Percentiles rank a stretch among this genome's conserved stretches.
Evolutionary conservation across 2,797 vertebrate species (phyloP).

Genomic region (Alfaro cultratus): DNA sequence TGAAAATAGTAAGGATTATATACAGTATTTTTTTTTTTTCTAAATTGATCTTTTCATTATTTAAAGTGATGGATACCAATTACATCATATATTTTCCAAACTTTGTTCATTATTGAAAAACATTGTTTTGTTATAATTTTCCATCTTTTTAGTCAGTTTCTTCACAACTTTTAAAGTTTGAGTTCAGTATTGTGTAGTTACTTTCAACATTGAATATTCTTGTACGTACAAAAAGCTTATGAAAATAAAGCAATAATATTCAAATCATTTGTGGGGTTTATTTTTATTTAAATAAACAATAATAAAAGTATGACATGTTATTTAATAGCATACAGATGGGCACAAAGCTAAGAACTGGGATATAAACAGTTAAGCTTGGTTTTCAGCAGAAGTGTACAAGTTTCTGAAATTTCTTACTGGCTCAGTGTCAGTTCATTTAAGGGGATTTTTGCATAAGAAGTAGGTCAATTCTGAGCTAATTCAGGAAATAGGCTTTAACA

Average conservation of each 20-base stretch:
- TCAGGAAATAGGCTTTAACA: conserved; percentile 54
- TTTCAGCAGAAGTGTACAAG: conserved; percentile 12
- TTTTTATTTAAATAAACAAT: conserved; percentile 45
- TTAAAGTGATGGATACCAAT: neutral
- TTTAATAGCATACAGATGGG: conserved; percentile 16
- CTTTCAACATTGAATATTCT: neutral
- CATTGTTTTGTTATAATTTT: neutral
- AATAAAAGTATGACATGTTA: conserved; percentile 18
- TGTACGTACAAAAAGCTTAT: conserved; percentile 10
- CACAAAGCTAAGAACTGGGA: neutral
- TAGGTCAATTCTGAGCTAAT: conserved; percentile 50
- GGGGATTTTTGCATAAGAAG: conserved; percentile 46
- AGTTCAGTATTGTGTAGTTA: neutral
- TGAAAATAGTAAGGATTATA: neutral
- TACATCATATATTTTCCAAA: neutral
- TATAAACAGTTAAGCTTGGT: conserved; percentile 31
- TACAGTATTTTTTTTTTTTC: neutral
- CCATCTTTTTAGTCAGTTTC: neutral
- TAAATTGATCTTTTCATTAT: neutral
- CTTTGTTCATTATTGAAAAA: neutral
- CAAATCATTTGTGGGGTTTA: conserved; percentile 2
- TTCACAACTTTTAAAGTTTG: neutral
- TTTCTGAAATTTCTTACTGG: conserved; percentile 13
- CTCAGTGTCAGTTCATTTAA: conserved; percentile 38
- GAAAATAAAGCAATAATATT: conserved; percentile 30